Conservation (phyloP, 2,888 invertebrate species). For the Eupsilia transversa region DNA sequence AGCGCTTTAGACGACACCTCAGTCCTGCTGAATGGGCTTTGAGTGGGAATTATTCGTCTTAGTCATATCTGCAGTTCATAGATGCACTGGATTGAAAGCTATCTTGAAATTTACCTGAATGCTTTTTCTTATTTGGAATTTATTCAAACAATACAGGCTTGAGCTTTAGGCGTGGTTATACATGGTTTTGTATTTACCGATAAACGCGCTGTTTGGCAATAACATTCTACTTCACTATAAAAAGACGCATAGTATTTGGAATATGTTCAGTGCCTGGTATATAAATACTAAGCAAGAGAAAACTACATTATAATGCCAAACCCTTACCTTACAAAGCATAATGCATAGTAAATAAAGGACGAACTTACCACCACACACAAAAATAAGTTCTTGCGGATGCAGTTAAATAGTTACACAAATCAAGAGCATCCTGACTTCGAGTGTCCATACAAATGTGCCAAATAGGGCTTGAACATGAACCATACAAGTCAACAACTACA, state of each 20-base stretch:
- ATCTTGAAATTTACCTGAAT: neutral
- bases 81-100: neutral
- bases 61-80: neutral
- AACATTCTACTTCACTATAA: neutral
- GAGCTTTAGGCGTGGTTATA: neutral
- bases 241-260: neutral
- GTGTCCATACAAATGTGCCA: slow-evolving; percentile 48
- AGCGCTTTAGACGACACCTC: slow-evolving; percentile 33
- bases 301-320: neutral
- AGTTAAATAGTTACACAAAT: slow-evolving; percentile 17
- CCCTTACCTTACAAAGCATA: slow-evolving; percentile 17
- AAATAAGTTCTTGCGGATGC: neutral
- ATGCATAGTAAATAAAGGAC: slow-evolving; percentile 38
- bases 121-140: neutral
- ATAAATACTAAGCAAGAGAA: neutral
- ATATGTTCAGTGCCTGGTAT: neutral
- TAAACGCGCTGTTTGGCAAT: no score
- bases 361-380: neutral
- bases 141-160: neutral
- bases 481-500: slow-evolving; percentile 5
- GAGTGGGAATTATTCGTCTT: slow-evolving; percentile 16
- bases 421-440: slow-evolving; percentile 7
- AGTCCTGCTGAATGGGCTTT: slow-evolving; percentile 37
- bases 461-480: slow-evolving; percentile 31
- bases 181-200: neutral